Conservation (phyloP, 1,140 invertebrate genomes). For the Zaprionus tsacasi region DNA sequence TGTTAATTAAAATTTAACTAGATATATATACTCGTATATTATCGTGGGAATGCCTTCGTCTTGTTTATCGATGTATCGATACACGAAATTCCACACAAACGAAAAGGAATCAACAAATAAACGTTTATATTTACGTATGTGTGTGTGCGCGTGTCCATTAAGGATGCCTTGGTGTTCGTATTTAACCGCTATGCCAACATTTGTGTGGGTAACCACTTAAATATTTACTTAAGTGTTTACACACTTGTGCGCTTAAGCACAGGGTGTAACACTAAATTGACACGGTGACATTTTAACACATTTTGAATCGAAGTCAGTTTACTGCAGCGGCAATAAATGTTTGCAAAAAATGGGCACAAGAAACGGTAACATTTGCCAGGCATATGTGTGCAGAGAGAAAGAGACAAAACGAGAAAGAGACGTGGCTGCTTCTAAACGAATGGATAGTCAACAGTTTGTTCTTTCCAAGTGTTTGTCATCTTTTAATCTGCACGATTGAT, state of each 20-base stretch:
- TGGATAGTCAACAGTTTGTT: constrained; percentile 18
- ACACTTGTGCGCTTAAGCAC: constrained; percentile 9
- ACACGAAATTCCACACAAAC: background rate
- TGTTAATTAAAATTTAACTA: background rate
- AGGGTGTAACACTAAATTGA: constrained; percentile 44
- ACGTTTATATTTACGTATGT: background rate
- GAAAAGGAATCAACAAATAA: background rate
- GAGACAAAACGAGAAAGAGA: background rate
- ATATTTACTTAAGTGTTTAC: constrained; percentile 5
- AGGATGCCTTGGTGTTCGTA: background rate
- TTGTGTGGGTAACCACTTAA: constrained; percentile 12
- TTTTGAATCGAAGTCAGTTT: constrained; percentile 33
- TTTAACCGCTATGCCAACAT: constrained; percentile 24
- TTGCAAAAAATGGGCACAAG: constrained; percentile 48
- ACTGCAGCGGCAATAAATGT: constrained; percentile 42
- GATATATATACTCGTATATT: background rate
- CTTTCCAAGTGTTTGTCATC: background rate
- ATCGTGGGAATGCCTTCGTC: background rate
- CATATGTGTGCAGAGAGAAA: background rate
- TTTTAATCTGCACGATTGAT: background rate
- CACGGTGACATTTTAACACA: constrained; percentile 62
- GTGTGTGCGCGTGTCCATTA: background rate
- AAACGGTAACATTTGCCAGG: constrained; percentile 37
- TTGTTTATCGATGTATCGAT: background rate
- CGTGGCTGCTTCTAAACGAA: background rate